Percentiles rank a stretch among this genome's conserved stretches.
These are phyloP conservation scores for Eupelmus urozonus DNA, from an alignment of 2,888 invertebrate genomes.

Conservation along the genomic window DNA sequence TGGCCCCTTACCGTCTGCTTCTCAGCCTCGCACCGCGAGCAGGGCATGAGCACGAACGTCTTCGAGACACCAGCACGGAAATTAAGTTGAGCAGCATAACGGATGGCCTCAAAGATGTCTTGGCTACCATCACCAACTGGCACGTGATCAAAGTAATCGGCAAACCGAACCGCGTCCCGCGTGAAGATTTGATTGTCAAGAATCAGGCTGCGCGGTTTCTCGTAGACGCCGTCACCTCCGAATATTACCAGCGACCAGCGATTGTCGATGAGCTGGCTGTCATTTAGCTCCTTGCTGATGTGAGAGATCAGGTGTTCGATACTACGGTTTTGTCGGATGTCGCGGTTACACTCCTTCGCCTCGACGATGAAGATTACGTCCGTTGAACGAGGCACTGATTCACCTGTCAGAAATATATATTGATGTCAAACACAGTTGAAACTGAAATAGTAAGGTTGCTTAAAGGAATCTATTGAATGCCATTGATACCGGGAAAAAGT, in stretches of 20 bases:
- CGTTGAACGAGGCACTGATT: constrained; percentile 82
- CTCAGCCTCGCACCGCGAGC: constrained; percentile 84
- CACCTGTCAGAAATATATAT: constrained; percentile 42
- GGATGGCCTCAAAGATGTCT: constrained; percentile 88
- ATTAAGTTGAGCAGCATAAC: constrained; percentile 84
- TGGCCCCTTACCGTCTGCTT: constrained; percentile 82
- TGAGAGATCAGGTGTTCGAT: constrained; percentile 84
- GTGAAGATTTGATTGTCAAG: constrained; percentile 86
- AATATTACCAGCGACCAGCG: constrained; percentile 90
- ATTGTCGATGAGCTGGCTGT: constrained; percentile 83
- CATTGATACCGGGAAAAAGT: too few species aligned
- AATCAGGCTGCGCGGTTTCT: constrained; percentile 85
- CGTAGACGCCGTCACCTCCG: constrained; percentile 88
- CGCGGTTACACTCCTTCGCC: constrained; percentile 89
- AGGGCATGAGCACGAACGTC: constrained; percentile 89
- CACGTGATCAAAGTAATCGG: constrained; percentile 84
- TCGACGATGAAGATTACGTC: constrained; percentile 95
- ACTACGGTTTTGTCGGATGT: constrained; percentile 83
- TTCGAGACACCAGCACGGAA: constrained; percentile 92
- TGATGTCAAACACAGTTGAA: too few species aligned
- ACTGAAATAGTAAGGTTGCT: too few species aligned
- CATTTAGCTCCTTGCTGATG: constrained; percentile 84
- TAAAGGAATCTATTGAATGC: too few species aligned
- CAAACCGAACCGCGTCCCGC: constrained; percentile 77
- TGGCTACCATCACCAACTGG: constrained; percentile 82